Percentiles rank a stretch among this genome's conserved stretches.
These are phyloP conservation scores for western clawed frog (Xenopus tropicalis) DNA, from an alignment of 2,113 vertebrate genomes.

Conservation along the genomic window UCB_Xtro_10.0 CM004444.2:90329001-90329500, in stretches of 20 bases:
- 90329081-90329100: conserved; percentile 57
- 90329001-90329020: conserved; percentile 42
- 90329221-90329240: conserved; percentile 54
- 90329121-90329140: conserved; percentile 51
- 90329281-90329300: conserved; percentile 82
- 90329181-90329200: conserved; percentile 54
- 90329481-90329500: conserved; percentile 70
- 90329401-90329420: conserved; percentile 93
- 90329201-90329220: conserved; percentile 60
- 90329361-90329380: conserved; percentile 96
- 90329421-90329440: conserved; percentile 91
- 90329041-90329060: conserved; percentile 59
- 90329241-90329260: conserved; percentile 65
- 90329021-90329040: conserved; percentile 46
- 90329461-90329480: conserved; percentile 86
- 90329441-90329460: conserved; percentile 87
- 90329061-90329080: conserved; percentile 48
- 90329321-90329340: conserved; percentile 58
- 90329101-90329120: conserved; percentile 49
- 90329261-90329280: conserved; percentile 79
- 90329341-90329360: conserved; percentile 98
- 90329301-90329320: conserved; percentile 91
- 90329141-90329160: conserved; percentile 54
- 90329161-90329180: conserved; percentile 52
- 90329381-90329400: conserved; percentile 88